Conservation (phyloP, 2,888 invertebrate species). For the Venustoraphidia nigricollis region DNA sequence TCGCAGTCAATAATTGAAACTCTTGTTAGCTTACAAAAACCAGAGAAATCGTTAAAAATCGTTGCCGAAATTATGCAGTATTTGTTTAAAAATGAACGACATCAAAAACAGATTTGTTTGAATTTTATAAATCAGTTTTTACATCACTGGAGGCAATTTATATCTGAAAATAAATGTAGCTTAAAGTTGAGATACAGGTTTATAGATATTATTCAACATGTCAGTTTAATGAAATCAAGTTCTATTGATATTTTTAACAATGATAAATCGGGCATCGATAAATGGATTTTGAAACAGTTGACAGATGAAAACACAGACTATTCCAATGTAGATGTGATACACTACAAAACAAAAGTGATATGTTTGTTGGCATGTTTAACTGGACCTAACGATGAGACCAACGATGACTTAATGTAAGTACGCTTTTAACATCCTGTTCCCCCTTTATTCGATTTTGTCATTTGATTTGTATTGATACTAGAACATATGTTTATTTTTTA, state of each 20-base stretch:
- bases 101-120: no score
- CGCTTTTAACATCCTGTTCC: neutral
- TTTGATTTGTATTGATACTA: neutral
- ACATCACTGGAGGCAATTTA: no score
- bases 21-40: slow-evolving; percentile 7
- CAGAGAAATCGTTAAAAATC: slow-evolving; percentile 16
- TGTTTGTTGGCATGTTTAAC: slow-evolving; percentile 11
- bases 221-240: neutral
- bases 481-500: slow-evolving; percentile 3
- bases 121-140: no score
- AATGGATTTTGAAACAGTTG: slow-evolving; percentile 12
- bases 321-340: slow-evolving; percentile 9
- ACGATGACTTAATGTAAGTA: slow-evolving; percentile 16
- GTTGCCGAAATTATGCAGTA: slow-evolving; percentile 7
- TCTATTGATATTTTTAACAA: slow-evolving; percentile 1
- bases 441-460: neutral
- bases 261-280: slow-evolving; percentile 4
- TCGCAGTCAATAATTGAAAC: no score
- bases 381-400: slow-evolving; percentile 8
- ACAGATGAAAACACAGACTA: slow-evolving; percentile 7
- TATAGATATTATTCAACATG: no score
- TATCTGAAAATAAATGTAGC: no score
- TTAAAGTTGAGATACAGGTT: no score
- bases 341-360: slow-evolving; percentile 14
- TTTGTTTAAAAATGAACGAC: neutral